Evolutionary conservation across 1,140 invertebrate species (phyloP).

Genomic region (Sinella curviseta): DNA sequence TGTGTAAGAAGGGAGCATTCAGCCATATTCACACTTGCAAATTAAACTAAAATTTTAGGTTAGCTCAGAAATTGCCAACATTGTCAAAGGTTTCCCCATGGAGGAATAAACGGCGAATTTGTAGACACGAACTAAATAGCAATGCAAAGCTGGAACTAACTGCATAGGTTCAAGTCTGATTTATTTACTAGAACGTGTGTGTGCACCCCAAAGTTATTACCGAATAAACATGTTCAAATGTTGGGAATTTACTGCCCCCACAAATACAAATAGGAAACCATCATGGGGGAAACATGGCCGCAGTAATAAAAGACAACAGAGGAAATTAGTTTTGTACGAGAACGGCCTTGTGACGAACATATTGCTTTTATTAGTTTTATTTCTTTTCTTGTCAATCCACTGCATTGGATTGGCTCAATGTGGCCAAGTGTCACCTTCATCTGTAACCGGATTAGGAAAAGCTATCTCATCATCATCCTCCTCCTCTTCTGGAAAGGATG

Average conservation of each 20-base stretch:
- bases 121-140: too few relatives aligned
- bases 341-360: not conserved
- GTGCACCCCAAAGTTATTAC: too few relatives aligned
- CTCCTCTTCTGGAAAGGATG: not conserved
- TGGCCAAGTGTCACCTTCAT: constrained; percentile 9
- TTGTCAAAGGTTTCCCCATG: too few relatives aligned
- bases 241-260: not conserved
- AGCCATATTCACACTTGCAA: too few relatives aligned
- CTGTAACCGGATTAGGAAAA: constrained; percentile 12
- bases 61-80: too few relatives aligned
- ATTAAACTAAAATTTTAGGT: too few relatives aligned
- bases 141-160: too few relatives aligned
- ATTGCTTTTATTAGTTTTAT: not conserved
- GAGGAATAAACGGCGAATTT: too few relatives aligned
- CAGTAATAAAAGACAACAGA: not conserved
- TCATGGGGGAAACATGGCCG: not conserved
- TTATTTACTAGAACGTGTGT: too few relatives aligned
- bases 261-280: not conserved
- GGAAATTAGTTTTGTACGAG: not conserved
- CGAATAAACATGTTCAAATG: not conserved
- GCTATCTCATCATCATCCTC: not conserved
- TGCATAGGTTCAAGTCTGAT: too few relatives aligned
- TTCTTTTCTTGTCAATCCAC: not conserved
- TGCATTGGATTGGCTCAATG: not conserved
- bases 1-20: too few relatives aligned